These are phyloP conservation scores for Diadumene lineata DNA, from an alignment of 92 coral and sea anemone species.

Conservation along the genomic window DNA sequence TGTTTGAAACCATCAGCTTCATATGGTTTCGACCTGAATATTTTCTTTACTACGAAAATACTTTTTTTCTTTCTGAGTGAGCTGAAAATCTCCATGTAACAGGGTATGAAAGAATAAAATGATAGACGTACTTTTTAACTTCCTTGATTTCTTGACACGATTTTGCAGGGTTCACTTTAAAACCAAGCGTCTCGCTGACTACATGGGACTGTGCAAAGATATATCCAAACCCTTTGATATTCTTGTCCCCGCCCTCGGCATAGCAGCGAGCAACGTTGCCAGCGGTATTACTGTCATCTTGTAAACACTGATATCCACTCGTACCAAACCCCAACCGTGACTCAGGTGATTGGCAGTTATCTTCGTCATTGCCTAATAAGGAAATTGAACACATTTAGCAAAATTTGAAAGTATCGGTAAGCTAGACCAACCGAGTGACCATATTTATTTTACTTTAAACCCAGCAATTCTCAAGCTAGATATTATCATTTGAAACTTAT, in stretches of 20 bases:
- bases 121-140: conserved; percentile 4
- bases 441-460: too few species aligned
- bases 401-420: too few species aligned
- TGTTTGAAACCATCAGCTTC: too few species aligned
- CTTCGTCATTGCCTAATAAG: conserved; percentile 11
- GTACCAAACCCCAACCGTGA: conserved; percentile 14
- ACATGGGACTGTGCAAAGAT: conserved; percentile 12
- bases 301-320: conserved; percentile 7
- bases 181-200: neutral
- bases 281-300: conserved; percentile 17
- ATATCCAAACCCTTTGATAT: conserved; percentile 9
- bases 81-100: too few species aligned
- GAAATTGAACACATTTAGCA: too few species aligned
- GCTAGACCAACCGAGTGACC: too few species aligned
- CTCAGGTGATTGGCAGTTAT: conserved; percentile 4
- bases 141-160: conserved; percentile 12
- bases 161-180: neutral
- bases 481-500: too few species aligned
- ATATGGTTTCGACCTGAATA: too few species aligned
- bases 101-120: too few species aligned
- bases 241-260: conserved; percentile 10
- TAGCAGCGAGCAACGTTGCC: conserved; percentile 19
- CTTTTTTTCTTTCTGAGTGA: too few species aligned
- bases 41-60: too few species aligned
- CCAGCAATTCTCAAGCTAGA: too few species aligned